A percentile compares a stretch with the other conserved stretches of the same genome.
Conservation (phyloP, 2,113 vertebrate species). For the Axis porcinus region DNA sequence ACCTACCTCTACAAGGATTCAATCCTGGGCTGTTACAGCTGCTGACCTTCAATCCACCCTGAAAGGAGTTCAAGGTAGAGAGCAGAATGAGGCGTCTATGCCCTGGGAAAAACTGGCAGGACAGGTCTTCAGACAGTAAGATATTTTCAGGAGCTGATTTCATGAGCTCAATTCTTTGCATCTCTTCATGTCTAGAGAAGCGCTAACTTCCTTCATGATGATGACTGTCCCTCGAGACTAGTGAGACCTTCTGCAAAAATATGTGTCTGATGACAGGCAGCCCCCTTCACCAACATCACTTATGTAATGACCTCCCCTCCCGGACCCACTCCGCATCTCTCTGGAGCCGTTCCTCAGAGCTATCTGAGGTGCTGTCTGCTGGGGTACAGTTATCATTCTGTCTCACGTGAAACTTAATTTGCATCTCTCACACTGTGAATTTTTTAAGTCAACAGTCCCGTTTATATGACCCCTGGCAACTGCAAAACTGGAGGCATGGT, state of each 20-base stretch:
- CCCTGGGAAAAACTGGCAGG: background rate
- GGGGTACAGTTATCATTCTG: background rate
- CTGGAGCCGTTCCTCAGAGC: background rate
- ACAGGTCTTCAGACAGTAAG: background rate
- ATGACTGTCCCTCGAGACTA: background rate
- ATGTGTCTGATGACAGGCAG: background rate
- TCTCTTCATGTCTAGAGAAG: background rate
- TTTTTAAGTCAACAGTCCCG: background rate
- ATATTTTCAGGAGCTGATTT: background rate
- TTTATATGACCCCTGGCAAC: background rate
- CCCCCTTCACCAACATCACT: background rate
- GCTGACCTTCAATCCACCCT: background rate
- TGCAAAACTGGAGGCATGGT: background rate
- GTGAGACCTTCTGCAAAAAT: background rate
- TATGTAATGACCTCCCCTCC: background rate
- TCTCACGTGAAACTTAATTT: background rate
- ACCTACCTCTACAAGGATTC: background rate
- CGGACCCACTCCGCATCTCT: accelerated
- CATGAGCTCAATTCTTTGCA: background rate
- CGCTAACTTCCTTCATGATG: background rate
- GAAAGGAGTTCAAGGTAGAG: background rate
- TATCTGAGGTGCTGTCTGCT: background rate
- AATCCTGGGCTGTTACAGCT: background rate
- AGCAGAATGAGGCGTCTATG: background rate
- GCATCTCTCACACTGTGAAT: background rate